These are phyloP conservation scores for Drosophila tani DNA, from an alignment of 1,140 invertebrate species.

Conservation along the genomic window DNA sequence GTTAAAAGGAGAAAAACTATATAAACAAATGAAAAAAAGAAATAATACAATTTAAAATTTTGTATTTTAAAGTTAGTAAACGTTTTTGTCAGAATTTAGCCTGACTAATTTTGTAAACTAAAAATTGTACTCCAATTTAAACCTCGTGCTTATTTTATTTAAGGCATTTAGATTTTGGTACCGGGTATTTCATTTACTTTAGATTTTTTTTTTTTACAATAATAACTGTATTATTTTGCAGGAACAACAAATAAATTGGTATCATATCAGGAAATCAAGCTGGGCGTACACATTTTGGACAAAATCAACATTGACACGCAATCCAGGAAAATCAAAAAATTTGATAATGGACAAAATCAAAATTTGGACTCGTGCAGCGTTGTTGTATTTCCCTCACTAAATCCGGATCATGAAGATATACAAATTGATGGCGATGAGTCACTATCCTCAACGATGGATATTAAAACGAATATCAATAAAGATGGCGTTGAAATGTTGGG, in stretches of 20 bases:
- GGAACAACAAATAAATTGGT: slow-evolving; percentile 81
- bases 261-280: slow-evolving; percentile 82
- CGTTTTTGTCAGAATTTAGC: too few relatives aligned
- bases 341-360: slow-evolving; percentile 74
- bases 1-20: too few relatives aligned
- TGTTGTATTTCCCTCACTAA: slow-evolving; percentile 96
- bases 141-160: too few relatives aligned
- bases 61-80: too few relatives aligned
- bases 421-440: slow-evolving; percentile 79
- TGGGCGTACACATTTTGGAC: slow-evolving; percentile 79
- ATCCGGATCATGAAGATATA: slow-evolving; percentile 95
- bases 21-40: too few relatives aligned
- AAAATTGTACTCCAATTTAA: too few relatives aligned
- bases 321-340: slow-evolving; percentile 77
- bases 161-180: too few relatives aligned
- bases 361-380: slow-evolving; percentile 95
- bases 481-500: slow-evolving; percentile 93
- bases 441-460: slow-evolving; percentile 79
- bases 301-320: slow-evolving; percentile 64
- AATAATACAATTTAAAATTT: too few relatives aligned
- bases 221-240: slow-evolving; percentile 17
- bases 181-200: too few relatives aligned
- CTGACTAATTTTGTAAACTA: too few relatives aligned
- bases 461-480: slow-evolving; percentile 86
- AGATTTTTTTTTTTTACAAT: neutral